Conservation (phyloP, 2,113 vertebrate genomes). For the Heterocephalus glaber region DNA sequence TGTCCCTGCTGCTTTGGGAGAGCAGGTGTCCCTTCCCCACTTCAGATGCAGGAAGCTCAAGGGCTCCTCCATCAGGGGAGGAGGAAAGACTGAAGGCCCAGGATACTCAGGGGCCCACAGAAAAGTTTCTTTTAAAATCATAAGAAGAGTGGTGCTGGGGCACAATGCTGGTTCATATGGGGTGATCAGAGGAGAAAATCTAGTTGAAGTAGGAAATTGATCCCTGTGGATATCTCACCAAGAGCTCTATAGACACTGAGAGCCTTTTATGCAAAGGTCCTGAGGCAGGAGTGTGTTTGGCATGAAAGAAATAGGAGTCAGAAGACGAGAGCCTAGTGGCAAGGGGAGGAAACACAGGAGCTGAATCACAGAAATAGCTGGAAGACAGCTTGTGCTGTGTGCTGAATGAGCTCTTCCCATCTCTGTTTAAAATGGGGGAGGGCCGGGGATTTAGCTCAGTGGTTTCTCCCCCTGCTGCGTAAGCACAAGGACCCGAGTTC, state of each 20-base stretch:
- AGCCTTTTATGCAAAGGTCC: not conserved
- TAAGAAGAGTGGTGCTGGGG: fast-evolving
- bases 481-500: too few relatives aligned
- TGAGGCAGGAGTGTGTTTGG: not conserved
- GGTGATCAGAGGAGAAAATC: not conserved
- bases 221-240: not conserved
- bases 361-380: fast-evolving
- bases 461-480: too few relatives aligned
- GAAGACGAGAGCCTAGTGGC: not conserved
- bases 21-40: not conserved
- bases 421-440: not conserved
- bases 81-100: not conserved
- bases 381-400: not conserved
- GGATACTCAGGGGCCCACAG: not conserved
- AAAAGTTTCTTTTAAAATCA: not conserved
- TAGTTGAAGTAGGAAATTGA: not conserved
- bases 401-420: not conserved
- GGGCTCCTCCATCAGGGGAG: not conserved
- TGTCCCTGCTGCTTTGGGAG: not conserved
- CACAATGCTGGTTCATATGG: not conserved
- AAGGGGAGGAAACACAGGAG: fast-evolving
- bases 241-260: not conserved
- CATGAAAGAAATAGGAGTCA: not conserved
- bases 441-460: too few relatives aligned
- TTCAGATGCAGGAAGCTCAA: not conserved